Base-by-base conservation (phyloP, 2,797 vertebrate species). In the Gymnopithys bicolor region DNA sequence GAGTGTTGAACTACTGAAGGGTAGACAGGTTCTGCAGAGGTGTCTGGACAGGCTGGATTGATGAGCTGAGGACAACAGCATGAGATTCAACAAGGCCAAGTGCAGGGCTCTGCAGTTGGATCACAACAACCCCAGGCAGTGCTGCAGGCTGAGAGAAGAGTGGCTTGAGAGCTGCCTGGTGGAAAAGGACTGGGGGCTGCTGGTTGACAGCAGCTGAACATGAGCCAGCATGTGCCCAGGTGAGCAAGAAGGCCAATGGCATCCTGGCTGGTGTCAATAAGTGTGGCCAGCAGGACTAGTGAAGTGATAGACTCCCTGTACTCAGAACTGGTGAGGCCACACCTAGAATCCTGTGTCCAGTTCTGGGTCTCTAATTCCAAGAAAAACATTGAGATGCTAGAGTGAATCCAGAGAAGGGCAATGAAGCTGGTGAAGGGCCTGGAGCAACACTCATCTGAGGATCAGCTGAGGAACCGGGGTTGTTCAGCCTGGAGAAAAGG, bases 1-100 rank as follows among this genome's bases (percentile, higher is more conserved):
- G 32, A 48, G 7, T 12, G 16, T 0, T 69, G 48, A 35, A 1
- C 21, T 75, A 1, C 48, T 37, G 46, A 25, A n/a, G 22, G 32
- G 5, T 3, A 56, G 14, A 28, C 5, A 23, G 22, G 13, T 33
- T 53, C 48, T 32, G 25, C 21, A 27, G 25, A 68, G 15, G 46
- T 19, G 46, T 16, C 39, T 33, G 46, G 5, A 1, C 39, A 74
- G 46, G 18, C 53, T 81, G 62, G 62, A 60, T 11, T 7, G 1
- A 33, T 32, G 28, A 28, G 5, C 46, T 0, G 0, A 25, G 28
- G 23, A 25, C 52, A 22, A 3, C 11, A 59, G 19, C 23, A 33
- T 24, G 68, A 66, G 68, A 30, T 5, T 39, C 60, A 52, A 7
- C 53, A 46, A 45, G 19, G 28, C 10, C 9, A 30, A 52, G 60